These are phyloP conservation scores for Venturia canescens DNA, from an alignment of 1,140 invertebrate species.

Conservation along the genomic window DNA sequence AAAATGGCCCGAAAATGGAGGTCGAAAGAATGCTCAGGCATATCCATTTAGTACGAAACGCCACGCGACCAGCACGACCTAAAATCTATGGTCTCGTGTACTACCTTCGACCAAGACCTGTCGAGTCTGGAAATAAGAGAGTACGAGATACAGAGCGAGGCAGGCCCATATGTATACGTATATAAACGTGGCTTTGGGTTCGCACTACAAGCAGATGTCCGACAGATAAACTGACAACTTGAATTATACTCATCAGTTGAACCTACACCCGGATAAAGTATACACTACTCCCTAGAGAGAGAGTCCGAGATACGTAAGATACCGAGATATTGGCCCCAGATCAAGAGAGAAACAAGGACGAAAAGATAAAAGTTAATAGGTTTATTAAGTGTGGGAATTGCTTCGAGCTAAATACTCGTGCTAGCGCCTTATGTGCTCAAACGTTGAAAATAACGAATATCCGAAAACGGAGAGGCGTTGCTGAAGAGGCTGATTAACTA, in stretches of 20 bases:
- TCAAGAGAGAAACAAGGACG: constrained; percentile 43
- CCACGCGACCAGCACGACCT: constrained; percentile 70
- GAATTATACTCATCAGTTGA: constrained; percentile 70
- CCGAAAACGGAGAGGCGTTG: too few relatives aligned
- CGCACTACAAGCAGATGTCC: constrained; percentile 70
- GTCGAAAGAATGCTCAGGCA: constrained; percentile 43
- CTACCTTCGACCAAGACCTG: constrained; percentile 61
- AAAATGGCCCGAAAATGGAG: not conserved
- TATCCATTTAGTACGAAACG: constrained; percentile 64
- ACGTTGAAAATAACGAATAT: not conserved
- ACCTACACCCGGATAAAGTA: constrained; percentile 61
- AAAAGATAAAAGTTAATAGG: constrained; percentile 74
- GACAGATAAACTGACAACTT: constrained; percentile 68
- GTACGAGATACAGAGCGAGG: constrained; percentile 48
- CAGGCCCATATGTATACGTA: too few relatives aligned
- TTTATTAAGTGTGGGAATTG: constrained; percentile 75
- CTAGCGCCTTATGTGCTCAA: not conserved
- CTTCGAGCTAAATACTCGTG: constrained; percentile 28
- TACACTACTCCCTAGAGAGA: constrained; percentile 54
- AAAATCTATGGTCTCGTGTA: constrained; percentile 25
- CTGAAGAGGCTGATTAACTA: not conserved
- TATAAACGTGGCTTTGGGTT: too few relatives aligned
- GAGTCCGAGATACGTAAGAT: constrained; percentile 9
- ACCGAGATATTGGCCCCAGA: constrained; percentile 33
- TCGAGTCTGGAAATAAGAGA: constrained; percentile 65